Percentiles rank a stretch among this genome's conserved stretches.
phyloP scores from a whole-genome alignment of 1,140 invertebrate species.

The Danaus melanippus region DNA sequence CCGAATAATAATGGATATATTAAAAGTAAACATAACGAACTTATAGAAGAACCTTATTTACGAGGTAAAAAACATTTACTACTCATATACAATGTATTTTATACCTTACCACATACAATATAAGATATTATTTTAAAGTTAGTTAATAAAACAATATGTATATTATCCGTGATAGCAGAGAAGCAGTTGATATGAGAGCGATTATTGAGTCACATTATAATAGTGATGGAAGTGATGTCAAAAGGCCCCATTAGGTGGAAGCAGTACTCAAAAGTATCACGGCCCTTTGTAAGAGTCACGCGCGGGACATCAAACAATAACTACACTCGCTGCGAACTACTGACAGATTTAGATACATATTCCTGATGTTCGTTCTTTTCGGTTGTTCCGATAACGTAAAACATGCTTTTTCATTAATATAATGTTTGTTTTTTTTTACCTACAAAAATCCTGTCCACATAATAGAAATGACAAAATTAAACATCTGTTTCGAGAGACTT shows the following conservation, averaged over 20 bases:
- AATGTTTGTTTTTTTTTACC: too few species aligned
- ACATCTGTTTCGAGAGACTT: too few species aligned
- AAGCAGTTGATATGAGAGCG: not conserved
- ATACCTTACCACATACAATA: too few species aligned
- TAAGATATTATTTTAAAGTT: too few species aligned
- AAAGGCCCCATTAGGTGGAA: conserved; percentile 19
- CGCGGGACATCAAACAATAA: conserved; percentile 26
- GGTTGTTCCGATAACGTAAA: conserved; percentile 5
- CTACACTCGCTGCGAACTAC: conserved; percentile 2
- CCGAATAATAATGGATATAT: too few species aligned
- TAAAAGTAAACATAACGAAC: too few species aligned
- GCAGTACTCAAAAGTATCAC: conserved; percentile 18
- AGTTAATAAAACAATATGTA: too few species aligned
- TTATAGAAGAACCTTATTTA: too few species aligned
- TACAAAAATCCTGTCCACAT: too few species aligned
- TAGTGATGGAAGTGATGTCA: not conserved
- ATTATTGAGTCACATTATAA: not conserved
- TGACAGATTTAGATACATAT: conserved; percentile 5
- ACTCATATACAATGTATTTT: too few species aligned
- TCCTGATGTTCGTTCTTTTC: conserved; percentile 6
- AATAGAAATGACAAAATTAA: too few species aligned
- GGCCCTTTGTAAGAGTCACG: conserved; percentile 32
- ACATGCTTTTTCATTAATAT: not conserved
- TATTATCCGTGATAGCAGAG: not conserved
- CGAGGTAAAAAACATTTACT: too few species aligned